A percentile compares a stretch with the other conserved stretches of the same genome.
phyloP scores from a whole-genome alignment of 2,797 vertebrate species.

The Oreochromis grahami region DNA sequence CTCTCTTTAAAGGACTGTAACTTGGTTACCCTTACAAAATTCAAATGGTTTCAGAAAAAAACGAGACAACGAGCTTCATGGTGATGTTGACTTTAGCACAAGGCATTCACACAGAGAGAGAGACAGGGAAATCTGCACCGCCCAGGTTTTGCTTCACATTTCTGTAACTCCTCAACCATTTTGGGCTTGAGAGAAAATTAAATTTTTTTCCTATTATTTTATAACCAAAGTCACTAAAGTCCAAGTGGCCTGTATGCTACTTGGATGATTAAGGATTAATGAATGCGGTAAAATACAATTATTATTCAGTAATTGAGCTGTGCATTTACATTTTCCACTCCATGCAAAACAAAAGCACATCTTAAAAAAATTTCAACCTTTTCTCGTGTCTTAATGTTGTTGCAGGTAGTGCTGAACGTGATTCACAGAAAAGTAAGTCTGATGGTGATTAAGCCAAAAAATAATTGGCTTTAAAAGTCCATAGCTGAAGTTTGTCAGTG shows the following conservation, averaged over 20 bases:
- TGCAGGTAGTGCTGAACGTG: constrained; percentile 67
- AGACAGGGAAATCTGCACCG: background rate
- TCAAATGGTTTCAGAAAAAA: background rate
- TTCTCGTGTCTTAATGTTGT: background rate
- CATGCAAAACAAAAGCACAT: background rate
- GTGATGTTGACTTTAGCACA: background rate
- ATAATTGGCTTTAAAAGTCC: background rate
- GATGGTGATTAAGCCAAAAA: background rate
- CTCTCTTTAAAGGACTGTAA: background rate
- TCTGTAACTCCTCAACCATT: background rate
- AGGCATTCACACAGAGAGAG: background rate
- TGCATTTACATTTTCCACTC: background rate
- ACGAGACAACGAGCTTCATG: background rate
- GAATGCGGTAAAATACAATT: background rate
- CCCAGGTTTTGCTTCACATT: background rate
- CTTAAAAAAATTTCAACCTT: background rate
- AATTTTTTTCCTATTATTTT: background rate
- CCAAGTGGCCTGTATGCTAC: background rate
- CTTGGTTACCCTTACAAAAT: fast-evolving
- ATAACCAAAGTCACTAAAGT: background rate
- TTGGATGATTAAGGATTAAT: background rate
- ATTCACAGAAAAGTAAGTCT: constrained; percentile 49
- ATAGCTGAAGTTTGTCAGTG: background rate
- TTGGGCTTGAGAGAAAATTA: background rate
- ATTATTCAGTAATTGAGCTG: background rate